Evolutionary conservation across 2,797 vertebrate genomes (phyloP).

Genomic region (Siniperca obscura): DNA sequence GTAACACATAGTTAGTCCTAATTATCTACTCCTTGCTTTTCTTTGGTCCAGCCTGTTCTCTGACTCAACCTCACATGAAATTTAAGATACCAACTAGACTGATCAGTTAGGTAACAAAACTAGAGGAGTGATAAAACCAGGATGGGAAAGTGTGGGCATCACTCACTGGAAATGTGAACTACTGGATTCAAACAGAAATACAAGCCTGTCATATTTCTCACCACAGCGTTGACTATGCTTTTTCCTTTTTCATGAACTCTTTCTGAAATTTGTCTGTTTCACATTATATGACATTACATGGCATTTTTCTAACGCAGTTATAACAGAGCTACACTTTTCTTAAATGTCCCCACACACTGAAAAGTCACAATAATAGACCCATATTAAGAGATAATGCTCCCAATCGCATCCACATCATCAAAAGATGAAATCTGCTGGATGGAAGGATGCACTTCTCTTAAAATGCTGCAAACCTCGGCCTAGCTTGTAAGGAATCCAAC

Average conservation of each 20-base stretch:
- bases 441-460: constrained; percentile 25
- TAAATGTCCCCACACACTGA: not conserved
- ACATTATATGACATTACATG: not conserved
- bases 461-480: constrained; percentile 42
- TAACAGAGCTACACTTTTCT: not conserved
- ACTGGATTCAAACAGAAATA: not conserved
- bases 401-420: constrained; percentile 27
- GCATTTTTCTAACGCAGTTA: not conserved
- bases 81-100: not conserved
- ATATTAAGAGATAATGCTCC: constrained; percentile 16
- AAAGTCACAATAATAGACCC: constrained; percentile 19
- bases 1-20: not conserved
- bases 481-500: constrained; percentile 28
- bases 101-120: not conserved
- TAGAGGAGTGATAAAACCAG: not conserved
- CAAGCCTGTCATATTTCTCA: not conserved
- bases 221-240: not conserved
- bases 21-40: not conserved
- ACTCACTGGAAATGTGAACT: not conserved
- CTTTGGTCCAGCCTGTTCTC: not conserved
- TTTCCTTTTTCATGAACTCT: not conserved
- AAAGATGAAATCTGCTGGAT: constrained; percentile 26
- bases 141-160: not conserved
- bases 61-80: not conserved
- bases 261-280: not conserved